Conservation (phyloP, 2,113 vertebrate species). For the Tamias sibiricus region DNA sequence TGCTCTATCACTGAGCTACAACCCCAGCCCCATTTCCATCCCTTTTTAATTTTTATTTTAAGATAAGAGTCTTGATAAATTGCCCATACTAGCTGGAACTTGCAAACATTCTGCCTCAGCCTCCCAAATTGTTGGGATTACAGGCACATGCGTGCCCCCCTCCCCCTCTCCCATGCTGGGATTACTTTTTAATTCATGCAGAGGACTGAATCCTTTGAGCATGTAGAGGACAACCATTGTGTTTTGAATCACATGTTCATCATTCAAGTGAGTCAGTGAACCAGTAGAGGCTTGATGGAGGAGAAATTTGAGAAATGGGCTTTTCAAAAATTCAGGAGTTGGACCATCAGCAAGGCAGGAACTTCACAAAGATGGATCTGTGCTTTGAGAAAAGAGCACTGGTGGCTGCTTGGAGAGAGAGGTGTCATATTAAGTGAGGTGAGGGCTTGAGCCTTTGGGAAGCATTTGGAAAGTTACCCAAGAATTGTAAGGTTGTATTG, state of each 20-base stretch:
- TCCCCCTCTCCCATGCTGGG: too few relatives aligned
- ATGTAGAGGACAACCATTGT: not conserved
- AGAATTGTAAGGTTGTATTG: too few relatives aligned
- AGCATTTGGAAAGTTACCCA: not conserved
- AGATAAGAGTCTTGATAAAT: too few relatives aligned
- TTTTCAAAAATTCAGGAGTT: not conserved
- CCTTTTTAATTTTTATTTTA: too few relatives aligned
- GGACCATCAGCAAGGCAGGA: not conserved
- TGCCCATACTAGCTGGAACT: too few relatives aligned
- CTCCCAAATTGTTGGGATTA: not conserved
- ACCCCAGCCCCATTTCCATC: too few relatives aligned
- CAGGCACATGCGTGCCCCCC: too few relatives aligned
- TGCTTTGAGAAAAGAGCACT: not conserved
- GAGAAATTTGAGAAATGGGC: conserved; percentile 9
- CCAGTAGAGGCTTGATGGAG: not conserved
- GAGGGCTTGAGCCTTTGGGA: not conserved
- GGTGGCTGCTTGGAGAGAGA: not conserved
- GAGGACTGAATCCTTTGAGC: not conserved
- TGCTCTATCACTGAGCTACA: too few relatives aligned
- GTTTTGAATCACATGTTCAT: not conserved
- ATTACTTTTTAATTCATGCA: not conserved
- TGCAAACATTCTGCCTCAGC: too few relatives aligned
- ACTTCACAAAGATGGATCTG: not conserved
- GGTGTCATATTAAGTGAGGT: not conserved
- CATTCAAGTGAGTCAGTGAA: not conserved